A percentile compares a stretch with the other conserved stretches of the same genome.
These are phyloP conservation scores for Drosophila burlai DNA, from an alignment of 1,140 invertebrate species.

Conservation along the genomic window DNA sequence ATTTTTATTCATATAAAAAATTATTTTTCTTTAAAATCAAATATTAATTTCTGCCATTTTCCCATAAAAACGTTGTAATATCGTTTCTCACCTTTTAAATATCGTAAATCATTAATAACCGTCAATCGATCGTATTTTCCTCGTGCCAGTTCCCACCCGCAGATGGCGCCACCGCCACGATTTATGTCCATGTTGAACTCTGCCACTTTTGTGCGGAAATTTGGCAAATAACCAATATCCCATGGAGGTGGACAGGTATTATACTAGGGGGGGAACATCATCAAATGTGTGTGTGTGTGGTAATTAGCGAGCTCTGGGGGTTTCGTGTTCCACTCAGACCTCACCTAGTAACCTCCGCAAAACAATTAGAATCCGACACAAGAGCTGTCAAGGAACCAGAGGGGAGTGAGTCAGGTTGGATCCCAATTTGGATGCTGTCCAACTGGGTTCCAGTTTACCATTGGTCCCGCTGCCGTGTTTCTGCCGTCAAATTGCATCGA, in stretches of 20 bases:
- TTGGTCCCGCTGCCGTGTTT: conserved; percentile 15
- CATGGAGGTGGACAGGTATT: conserved; percentile 37
- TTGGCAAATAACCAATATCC: conserved; percentile 13
- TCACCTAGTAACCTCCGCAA: conserved; percentile 71
- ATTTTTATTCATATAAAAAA: too few relatives aligned
- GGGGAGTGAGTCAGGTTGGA: conserved; percentile 24
- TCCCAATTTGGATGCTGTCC: conserved; percentile 67
- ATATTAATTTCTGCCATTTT: neutral
- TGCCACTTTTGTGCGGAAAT: conserved; percentile 34
- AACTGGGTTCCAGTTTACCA: conserved; percentile 46
- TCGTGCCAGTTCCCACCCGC: conserved; percentile 21
- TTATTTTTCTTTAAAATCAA: neutral
- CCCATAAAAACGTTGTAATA: neutral
- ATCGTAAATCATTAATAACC: conserved; percentile 29
- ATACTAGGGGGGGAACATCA: conserved; percentile 23
- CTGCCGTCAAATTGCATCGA: conserved; percentile 61
- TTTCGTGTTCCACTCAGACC: conserved; percentile 63
- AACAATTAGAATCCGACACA: conserved; percentile 75
- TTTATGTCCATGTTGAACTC: conserved; percentile 50
- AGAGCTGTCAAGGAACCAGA: conserved; percentile 51
- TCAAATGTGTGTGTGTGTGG: conserved; percentile 18
- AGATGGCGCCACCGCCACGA: conserved; percentile 41
- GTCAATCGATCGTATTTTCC: conserved; percentile 31
- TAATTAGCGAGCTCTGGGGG: conserved; percentile 74
- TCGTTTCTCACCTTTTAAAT: conserved; percentile 9